Conservation (phyloP, 2,888 invertebrate genomes). For the Andrena flavipes region DNA sequence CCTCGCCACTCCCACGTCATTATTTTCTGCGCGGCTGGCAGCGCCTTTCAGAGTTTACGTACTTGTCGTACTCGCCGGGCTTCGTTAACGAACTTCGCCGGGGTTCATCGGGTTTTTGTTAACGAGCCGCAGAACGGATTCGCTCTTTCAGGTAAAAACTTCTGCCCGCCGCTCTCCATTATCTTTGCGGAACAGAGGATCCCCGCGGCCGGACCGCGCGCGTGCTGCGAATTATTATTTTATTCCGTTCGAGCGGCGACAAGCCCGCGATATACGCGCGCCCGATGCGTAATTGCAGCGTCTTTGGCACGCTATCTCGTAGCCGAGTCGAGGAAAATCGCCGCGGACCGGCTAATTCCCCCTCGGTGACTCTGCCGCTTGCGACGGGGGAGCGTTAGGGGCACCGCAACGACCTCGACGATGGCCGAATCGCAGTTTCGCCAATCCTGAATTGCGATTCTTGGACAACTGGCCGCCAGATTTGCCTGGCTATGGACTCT, state of each 20-base stretch:
- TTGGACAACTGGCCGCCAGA: slow-evolving; percentile 6
- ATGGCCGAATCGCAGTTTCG: not conserved
- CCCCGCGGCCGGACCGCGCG: slow-evolving; percentile 15
- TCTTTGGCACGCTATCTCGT: slow-evolving; percentile 2
- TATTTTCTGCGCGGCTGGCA: slow-evolving; percentile 59
- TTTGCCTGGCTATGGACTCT: slow-evolving; percentile 2
- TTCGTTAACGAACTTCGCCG: slow-evolving; percentile 71
- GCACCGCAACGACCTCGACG: slow-evolving; percentile 10
- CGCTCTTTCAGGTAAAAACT: slow-evolving; percentile 61
- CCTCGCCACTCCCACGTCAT: slow-evolving; percentile 62
- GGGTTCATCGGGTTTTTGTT: slow-evolving; percentile 69
- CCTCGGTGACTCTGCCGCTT: not conserved
- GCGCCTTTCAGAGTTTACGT: slow-evolving; percentile 68
- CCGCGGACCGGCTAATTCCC: not conserved
- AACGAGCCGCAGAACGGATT: slow-evolving; percentile 66
- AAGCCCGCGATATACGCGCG: not conserved
- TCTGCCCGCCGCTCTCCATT: slow-evolving; percentile 52
- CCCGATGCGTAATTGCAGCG: not conserved
- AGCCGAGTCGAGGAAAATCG: not conserved
- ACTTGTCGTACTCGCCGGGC: slow-evolving; percentile 44
- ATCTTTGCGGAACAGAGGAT: slow-evolving; percentile 45
- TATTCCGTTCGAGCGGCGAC: slow-evolving; percentile 6
- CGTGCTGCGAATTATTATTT: slow-evolving; percentile 64
- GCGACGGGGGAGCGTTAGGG: not conserved
- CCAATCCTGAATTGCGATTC: slow-evolving; percentile 7